phyloP scores from a whole-genome alignment of 2,113 vertebrate genomes.

The Ochotona curzoniae region DNA sequence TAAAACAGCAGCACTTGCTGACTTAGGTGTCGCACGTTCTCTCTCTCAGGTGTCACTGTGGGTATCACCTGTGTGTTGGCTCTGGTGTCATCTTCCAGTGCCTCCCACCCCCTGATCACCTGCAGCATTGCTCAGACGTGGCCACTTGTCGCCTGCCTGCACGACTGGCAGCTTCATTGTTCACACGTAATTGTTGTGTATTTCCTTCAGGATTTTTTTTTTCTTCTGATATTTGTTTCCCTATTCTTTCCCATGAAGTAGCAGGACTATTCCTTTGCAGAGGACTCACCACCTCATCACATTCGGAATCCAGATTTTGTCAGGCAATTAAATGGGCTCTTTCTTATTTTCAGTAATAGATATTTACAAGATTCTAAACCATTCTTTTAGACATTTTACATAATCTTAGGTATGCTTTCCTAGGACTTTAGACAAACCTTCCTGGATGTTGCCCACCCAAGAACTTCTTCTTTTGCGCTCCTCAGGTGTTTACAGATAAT shows the following conservation, averaged over 20 bases:
- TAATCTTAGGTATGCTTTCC: neutral
- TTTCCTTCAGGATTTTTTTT: constrained; percentile 1
- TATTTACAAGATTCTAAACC: neutral
- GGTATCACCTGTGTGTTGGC: constrained; percentile 33
- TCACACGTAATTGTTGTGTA: neutral
- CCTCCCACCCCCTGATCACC: neutral
- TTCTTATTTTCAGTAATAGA: constrained; percentile 29
- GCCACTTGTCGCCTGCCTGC: neutral
- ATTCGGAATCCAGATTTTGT: constrained; percentile 23
- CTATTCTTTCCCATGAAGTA: neutral
- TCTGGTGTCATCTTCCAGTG: neutral
- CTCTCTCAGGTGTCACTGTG: constrained; percentile 15
- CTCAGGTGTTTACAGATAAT: neutral
- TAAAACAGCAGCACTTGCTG: constrained; percentile 48
- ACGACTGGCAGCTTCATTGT: constrained; percentile 18
- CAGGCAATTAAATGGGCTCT: neutral
- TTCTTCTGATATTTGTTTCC: neutral
- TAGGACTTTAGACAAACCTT: neutral
- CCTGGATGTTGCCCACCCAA: constrained; percentile 6
- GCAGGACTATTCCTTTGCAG: neutral
- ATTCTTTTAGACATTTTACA: neutral
- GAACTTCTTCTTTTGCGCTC: neutral
- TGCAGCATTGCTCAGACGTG: neutral
- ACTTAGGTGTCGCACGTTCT: constrained; percentile 31
- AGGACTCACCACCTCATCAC: neutral